phyloP scores from a whole-genome alignment of 2,113 vertebrate species.

The Crotalus viridis region DNA sequence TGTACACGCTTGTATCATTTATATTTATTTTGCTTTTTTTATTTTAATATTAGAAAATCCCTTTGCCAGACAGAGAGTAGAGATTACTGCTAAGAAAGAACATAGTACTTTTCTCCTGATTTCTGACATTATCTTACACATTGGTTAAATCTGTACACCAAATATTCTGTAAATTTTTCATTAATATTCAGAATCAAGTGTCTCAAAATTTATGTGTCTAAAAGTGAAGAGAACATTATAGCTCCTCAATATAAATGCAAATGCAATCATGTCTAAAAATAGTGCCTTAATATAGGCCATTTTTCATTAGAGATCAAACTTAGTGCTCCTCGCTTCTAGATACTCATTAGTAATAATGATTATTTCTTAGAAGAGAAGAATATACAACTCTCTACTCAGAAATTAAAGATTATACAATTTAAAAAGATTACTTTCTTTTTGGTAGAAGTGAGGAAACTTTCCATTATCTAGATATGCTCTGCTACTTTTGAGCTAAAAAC shows the following conservation, averaged over 20 bases:
- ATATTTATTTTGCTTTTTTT: background rate
- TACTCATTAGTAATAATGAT: slow-evolving; percentile 24
- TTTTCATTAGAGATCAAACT: slow-evolving; percentile 41
- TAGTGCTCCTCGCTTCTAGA: background rate
- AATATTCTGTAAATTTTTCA: slow-evolving; percentile 48
- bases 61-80: slow-evolving; percentile 31
- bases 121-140: slow-evolving; percentile 16
- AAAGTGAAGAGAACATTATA: slow-evolving; percentile 5
- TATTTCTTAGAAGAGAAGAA: slow-evolving; percentile 37
- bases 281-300: slow-evolving; percentile 24
- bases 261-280: background rate
- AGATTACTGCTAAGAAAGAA: slow-evolving; percentile 44
- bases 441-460: slow-evolving; percentile 32
- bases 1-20: background rate
- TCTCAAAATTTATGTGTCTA: slow-evolving; percentile 46
- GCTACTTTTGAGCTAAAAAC: slow-evolving; percentile 34
- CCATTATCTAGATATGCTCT: slow-evolving; percentile 31
- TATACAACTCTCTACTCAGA: slow-evolving; percentile 14
- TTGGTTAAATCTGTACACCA: slow-evolving; percentile 44
- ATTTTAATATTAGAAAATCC: background rate
- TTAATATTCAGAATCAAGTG: slow-evolving; percentile 41
- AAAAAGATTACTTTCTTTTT: slow-evolving; percentile 28
- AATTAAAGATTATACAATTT: slow-evolving; percentile 40
- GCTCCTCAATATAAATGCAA: background rate
- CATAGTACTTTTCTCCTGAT: slow-evolving; percentile 21